phyloP scores from a whole-genome alignment of 2,888 invertebrate species.

The Pseudococcus jackbeardsleyi region DNA sequence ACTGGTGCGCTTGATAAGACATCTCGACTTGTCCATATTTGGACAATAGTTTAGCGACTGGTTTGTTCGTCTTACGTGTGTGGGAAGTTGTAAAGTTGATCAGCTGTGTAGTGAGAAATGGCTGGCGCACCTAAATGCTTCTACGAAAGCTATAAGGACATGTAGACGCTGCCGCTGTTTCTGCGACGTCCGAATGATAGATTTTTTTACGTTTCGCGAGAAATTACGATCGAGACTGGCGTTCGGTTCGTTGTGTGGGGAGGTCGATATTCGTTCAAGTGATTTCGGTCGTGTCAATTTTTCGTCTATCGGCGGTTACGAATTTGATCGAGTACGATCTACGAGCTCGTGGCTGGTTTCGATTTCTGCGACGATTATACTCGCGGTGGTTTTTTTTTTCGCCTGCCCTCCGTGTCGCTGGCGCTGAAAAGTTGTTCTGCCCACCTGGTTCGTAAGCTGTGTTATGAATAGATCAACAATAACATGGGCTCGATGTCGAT shows the following conservation, averaged over 20 bases:
- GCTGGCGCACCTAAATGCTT: slow-evolving; percentile 48
- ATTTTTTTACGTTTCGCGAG: neutral
- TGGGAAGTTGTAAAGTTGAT: slow-evolving; percentile 57
- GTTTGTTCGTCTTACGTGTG: slow-evolving; percentile 36
- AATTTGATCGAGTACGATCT: neutral
- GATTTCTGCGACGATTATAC: no score
- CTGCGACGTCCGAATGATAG: neutral
- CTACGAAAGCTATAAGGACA: neutral
- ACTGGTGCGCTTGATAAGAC: slow-evolving; percentile 10
- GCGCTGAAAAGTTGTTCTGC: neutral
- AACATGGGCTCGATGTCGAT: neutral
- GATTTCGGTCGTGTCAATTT: no score
- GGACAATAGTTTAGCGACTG: slow-evolving; percentile 49
- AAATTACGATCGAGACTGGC: neutral
- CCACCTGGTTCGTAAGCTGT: neutral
- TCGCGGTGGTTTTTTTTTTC: neutral
- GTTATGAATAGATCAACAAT: neutral
- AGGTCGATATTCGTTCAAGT: neutral
- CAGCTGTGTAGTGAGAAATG: slow-evolving; percentile 23
- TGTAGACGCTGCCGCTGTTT: neutral
- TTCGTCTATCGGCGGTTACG: no score
- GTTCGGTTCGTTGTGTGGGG: neutral
- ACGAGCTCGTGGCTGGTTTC: neutral
- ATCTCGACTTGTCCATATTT: slow-evolving; percentile 59
- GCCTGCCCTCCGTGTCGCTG: neutral